A percentile compares a stretch with the other conserved stretches of the same genome.
These are phyloP conservation scores for Macrobrachium nipponense DNA, from an alignment of 1,140 invertebrate species.

Conservation along the genomic window DNA sequence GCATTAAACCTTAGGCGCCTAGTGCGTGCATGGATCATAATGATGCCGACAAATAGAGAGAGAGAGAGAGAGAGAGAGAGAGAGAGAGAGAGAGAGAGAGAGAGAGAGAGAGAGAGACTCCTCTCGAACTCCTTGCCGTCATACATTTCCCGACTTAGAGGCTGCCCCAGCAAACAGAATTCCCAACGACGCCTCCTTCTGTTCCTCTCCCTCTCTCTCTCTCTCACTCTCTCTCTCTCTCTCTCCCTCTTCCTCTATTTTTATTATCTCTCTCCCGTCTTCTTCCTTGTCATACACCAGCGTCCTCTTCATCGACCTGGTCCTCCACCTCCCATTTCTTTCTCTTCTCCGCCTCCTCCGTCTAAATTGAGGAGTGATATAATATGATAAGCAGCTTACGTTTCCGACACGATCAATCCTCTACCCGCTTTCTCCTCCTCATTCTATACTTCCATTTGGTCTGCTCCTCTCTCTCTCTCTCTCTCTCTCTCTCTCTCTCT, in stretches of 20 bases:
- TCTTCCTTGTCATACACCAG: neutral
- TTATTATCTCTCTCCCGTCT: neutral
- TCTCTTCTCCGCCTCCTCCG: neutral
- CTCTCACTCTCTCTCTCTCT: neutral
- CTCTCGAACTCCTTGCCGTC: too few relatives aligned
- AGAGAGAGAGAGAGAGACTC: neutral
- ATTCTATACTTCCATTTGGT: neutral
- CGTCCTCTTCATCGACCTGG: neutral
- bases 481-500: neutral
- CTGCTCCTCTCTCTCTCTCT: neutral
- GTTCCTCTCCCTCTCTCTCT: neutral
- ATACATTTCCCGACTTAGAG: too few relatives aligned
- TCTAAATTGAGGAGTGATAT: slow-evolving; percentile 61
- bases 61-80: neutral
- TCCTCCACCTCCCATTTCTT: neutral
- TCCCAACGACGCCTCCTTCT: too few relatives aligned
- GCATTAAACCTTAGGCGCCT: too few relatives aligned
- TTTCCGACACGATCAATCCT: slow-evolving; percentile 40
- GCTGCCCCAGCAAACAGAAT: too few relatives aligned
- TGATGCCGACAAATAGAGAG: neutral
- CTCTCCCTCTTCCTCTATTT: too few relatives aligned
- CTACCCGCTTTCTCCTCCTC: neutral
- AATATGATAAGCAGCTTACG: slow-evolving; percentile 49
- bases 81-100: neutral
- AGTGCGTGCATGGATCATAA: too few relatives aligned